Evolutionary conservation across 2,888 invertebrate genomes (phyloP), one percentile per base, ranked within the genome.

Genomic region (Desoria tigrina): DNA sequence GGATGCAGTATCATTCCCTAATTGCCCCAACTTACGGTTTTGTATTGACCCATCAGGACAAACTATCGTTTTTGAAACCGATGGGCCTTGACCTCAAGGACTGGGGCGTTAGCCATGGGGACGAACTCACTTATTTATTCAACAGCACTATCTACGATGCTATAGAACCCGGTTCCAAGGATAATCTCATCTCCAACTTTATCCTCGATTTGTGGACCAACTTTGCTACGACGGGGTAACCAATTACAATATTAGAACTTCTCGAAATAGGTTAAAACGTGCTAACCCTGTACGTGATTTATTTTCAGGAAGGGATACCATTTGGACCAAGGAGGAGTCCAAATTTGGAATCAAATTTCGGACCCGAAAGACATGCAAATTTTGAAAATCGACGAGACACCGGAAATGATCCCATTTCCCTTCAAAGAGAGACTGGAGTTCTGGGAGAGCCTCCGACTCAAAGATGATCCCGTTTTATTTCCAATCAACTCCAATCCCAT

Each of bases 1-100:
- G 21, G 26, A 26, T 64, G 27, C 64, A 64, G 59, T 53, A 64
- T 53, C 64, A 64, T 32, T 42, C 28, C 21, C 42, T 18, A 27
- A n/a, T 64, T 16, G 59, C 64, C 18, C 58, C 58, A 7, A 64
- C 64, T 16, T 64, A 64, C 42, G 59, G 32, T 11, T 64, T 53
- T 24, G 11, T 51, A 27, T 53, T 64, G 9, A 53, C 16, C 28
- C 51, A 42, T 28, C 50, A 45, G 27, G 59, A 55, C 50, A 59
- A 39, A 21, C 16, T 26, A 2, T 53, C 64, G 1, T 1, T 32
- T 16, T 2, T 64, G 1, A 27, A 58, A 18, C 3, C 16, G 1
- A 21, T 59, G 7, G 64, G 64, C 1, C 18, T 64, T 37, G 7
- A 27, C 3, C 21, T 27, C 3, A 26, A 51, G 14, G 64, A 64